Evolutionary conservation across 2,113 vertebrate genomes (phyloP).

Genomic region (Saccopteryx bilineata): DNA sequence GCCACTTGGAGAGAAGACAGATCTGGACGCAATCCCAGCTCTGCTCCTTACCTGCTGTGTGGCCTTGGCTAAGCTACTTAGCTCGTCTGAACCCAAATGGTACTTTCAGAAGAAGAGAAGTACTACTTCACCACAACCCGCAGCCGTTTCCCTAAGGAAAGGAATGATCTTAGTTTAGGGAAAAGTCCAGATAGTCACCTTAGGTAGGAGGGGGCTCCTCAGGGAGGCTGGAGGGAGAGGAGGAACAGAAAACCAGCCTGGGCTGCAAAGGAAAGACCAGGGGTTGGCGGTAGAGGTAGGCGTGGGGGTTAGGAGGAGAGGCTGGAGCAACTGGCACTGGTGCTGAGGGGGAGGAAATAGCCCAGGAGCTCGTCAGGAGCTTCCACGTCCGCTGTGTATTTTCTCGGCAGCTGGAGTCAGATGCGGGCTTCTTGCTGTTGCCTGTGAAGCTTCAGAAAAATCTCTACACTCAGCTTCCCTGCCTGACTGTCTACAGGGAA

Average conservation of each 20-base stretch:
- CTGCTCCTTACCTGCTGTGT: background rate
- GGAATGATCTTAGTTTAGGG: background rate
- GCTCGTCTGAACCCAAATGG: background rate
- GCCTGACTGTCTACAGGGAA: background rate
- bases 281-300: rapidly evolving
- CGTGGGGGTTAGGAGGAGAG: background rate
- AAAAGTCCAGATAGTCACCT: background rate
- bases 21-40: no score
- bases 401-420: background rate
- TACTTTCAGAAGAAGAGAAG: background rate
- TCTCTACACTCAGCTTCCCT: background rate
- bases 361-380: background rate
- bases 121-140: background rate
- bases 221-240: background rate
- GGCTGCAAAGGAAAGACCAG: background rate
- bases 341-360: background rate
- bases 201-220: background rate
- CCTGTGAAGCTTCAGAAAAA: background rate
- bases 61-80: background rate
- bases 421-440: background rate
- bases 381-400: background rate
- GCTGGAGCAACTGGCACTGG: background rate
- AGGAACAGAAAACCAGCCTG: background rate
- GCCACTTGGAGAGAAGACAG: background rate
- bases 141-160: background rate